A percentile compares a stretch with the other conserved stretches of the same genome.
These are phyloP conservation scores for Drosophila niveifrons DNA, from an alignment of 2,888 invertebrate genomes.

Conservation along the genomic window DNA sequence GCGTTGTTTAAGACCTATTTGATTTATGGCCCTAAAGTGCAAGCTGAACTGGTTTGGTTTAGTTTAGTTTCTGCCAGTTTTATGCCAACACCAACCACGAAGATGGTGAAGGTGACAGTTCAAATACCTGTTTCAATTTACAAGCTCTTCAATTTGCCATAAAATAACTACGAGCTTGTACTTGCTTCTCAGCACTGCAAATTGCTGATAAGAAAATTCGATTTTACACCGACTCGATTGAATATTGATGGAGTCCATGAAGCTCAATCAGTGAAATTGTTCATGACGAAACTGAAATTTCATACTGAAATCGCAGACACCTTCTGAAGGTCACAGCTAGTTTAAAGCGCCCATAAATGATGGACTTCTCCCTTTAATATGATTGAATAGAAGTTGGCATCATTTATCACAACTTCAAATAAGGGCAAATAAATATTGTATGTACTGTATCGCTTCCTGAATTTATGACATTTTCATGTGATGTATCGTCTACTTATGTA, in stretches of 20 bases:
- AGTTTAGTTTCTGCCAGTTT: constrained; percentile 8
- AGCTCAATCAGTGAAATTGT: background rate
- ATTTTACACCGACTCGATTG: constrained; percentile 5
- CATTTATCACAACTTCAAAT: background rate
- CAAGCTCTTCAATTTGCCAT: constrained; percentile 42
- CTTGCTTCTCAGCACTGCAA: constrained; percentile 23
- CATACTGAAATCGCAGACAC: background rate
- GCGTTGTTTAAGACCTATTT: constrained; percentile 55
- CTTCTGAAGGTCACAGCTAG: background rate
- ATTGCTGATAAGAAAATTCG: constrained; percentile 45
- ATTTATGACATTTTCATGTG: background rate
- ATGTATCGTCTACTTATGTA: background rate
- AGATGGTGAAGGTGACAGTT: constrained; percentile 20
- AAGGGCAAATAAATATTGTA: background rate
- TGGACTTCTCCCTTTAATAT: background rate
- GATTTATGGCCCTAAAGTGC: constrained; percentile 65
- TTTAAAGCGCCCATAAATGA: background rate
- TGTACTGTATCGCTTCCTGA: background rate
- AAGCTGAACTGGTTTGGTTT: constrained; percentile 22
- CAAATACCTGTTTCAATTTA: constrained; percentile 59
- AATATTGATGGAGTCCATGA: background rate
- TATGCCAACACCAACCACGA: background rate
- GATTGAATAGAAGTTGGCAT: constrained; percentile 6
- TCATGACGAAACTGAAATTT: background rate
- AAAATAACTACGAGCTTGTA: constrained; percentile 31